Percentiles rank a stretch among this genome's conserved stretches.
Conservation (phyloP, 2,113 vertebrate species). For the Caracal caracal region DNA sequence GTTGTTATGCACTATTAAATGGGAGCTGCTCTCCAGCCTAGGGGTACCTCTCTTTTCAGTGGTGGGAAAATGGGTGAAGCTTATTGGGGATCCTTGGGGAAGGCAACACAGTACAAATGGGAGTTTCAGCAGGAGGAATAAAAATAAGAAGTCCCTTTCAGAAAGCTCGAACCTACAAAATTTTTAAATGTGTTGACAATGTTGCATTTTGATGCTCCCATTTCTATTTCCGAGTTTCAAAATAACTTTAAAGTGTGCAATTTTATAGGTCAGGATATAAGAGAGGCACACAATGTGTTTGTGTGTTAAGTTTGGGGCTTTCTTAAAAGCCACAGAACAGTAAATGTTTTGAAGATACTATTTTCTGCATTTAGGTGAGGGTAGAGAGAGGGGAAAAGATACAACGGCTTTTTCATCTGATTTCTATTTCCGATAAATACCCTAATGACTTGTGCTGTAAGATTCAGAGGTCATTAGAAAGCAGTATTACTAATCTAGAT, state of each 20-base stretch:
- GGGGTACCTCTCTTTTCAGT: conserved; percentile 63
- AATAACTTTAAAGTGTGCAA: conserved; percentile 68
- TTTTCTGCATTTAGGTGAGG: conserved; percentile 63
- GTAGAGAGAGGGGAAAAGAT: neutral
- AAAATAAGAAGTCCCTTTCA: conserved; percentile 70
- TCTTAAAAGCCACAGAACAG: conserved; percentile 51
- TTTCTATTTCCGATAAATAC: conserved; percentile 80
- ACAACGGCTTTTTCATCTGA: conserved; percentile 55
- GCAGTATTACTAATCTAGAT: conserved; percentile 82
- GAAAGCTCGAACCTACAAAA: conserved; percentile 53
- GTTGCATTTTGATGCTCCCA: conserved; percentile 67
- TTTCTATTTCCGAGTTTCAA: conserved; percentile 76
- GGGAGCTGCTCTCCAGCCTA: conserved; percentile 67
- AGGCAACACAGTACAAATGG: conserved; percentile 52
- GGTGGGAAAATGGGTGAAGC: conserved; percentile 70
- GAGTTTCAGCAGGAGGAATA: conserved; percentile 61
- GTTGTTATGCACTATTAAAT: conserved; percentile 72
- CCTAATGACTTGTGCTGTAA: conserved; percentile 78
- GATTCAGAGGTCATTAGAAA: conserved; percentile 82
- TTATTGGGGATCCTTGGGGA: conserved; percentile 73
- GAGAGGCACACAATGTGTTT: conserved; percentile 69
- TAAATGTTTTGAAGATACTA: conserved; percentile 64
- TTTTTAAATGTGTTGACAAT: conserved; percentile 65
- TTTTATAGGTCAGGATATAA: conserved; percentile 74
- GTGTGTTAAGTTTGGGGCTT: conserved; percentile 60